These are phyloP conservation scores for Rhinogobius similis DNA, from an alignment of 2,113 vertebrate genomes.

Conservation along the genomic window DNA sequence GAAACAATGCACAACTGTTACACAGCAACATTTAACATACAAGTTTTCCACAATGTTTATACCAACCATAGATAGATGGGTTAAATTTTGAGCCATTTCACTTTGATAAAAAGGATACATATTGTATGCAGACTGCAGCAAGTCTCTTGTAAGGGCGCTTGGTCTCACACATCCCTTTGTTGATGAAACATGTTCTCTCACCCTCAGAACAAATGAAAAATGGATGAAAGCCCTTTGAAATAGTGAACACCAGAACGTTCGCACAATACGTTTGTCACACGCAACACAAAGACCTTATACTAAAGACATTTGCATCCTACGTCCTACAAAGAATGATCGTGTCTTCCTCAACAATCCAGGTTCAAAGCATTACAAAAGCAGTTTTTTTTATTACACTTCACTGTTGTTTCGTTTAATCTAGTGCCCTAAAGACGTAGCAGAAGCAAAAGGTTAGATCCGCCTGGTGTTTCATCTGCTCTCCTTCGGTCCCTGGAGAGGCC, in stretches of 20 bases:
- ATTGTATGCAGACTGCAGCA: slow-evolving; percentile 29
- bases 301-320: slow-evolving; percentile 49
- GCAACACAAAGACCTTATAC: slow-evolving; percentile 37
- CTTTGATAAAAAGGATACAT: slow-evolving; percentile 24
- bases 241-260: slow-evolving; percentile 55
- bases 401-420: slow-evolving; percentile 73
- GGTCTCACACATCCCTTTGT: slow-evolving; percentile 54
- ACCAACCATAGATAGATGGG: background rate
- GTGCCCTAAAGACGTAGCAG: slow-evolving; percentile 63
- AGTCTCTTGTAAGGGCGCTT: slow-evolving; percentile 30
- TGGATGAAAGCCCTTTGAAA: slow-evolving; percentile 67
- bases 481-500: slow-evolving; percentile 60
- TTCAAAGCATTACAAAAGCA: slow-evolving; percentile 41
- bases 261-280: slow-evolving; percentile 40
- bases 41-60: background rate
- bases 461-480: slow-evolving; percentile 75
- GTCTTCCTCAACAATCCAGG: slow-evolving; percentile 15
- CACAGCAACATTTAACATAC: background rate
- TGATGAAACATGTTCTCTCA: slow-evolving; percentile 58
- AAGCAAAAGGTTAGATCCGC: slow-evolving; percentile 72
- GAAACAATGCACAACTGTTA: background rate
- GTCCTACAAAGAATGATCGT: slow-evolving; percentile 48
- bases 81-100: background rate
- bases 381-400: slow-evolving; percentile 58
- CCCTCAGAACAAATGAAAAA: slow-evolving; percentile 56